A percentile compares a stretch with the other conserved stretches of the same genome.
These are phyloP conservation scores for Acleris literana DNA, from an alignment of 2,888 invertebrate genomes.

Conservation along the genomic window DNA sequence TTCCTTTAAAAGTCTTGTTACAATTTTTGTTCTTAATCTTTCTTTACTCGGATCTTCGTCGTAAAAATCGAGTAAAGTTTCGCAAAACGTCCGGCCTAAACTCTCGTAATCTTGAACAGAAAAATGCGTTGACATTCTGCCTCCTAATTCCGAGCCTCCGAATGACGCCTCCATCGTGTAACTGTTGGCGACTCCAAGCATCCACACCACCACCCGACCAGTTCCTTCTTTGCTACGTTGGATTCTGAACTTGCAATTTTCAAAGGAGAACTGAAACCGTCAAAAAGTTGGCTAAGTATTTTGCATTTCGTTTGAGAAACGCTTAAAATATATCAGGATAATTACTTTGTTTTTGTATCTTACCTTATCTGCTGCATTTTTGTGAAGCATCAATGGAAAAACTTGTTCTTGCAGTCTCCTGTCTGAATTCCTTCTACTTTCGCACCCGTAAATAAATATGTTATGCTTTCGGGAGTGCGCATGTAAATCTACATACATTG, in stretches of 20 bases:
- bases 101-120: slow-evolving; percentile 86
- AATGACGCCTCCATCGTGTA: slow-evolving; percentile 98
- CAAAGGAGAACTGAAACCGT: slow-evolving; percentile 92
- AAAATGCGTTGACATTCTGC: slow-evolving; percentile 93
- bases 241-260: slow-evolving; percentile 96
- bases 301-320: too few species aligned
- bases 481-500: slow-evolving; percentile 96
- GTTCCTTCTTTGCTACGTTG: slow-evolving; percentile 97
- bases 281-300: slow-evolving; percentile 12
- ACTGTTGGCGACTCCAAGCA: slow-evolving; percentile 96
- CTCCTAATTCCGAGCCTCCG: slow-evolving; percentile 93
- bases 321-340: too few species aligned
- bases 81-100: slow-evolving; percentile 95
- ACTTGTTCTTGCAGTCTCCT: slow-evolving; percentile 94
- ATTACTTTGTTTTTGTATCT: slow-evolving; percentile 1
- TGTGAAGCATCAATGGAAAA: slow-evolving; percentile 96
- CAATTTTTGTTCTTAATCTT: slow-evolving; percentile 90
- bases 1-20: slow-evolving; percentile 90
- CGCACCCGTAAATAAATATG: slow-evolving; percentile 98
- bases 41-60: slow-evolving; percentile 94
- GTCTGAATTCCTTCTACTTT: slow-evolving; percentile 90
- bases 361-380: slow-evolving; percentile 95
- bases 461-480: slow-evolving; percentile 98
- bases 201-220: slow-evolving; percentile 96
- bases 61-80: slow-evolving; percentile 95